phyloP scores from a whole-genome alignment of 2,113 vertebrate species.

The Mustelus asterias region DNA sequence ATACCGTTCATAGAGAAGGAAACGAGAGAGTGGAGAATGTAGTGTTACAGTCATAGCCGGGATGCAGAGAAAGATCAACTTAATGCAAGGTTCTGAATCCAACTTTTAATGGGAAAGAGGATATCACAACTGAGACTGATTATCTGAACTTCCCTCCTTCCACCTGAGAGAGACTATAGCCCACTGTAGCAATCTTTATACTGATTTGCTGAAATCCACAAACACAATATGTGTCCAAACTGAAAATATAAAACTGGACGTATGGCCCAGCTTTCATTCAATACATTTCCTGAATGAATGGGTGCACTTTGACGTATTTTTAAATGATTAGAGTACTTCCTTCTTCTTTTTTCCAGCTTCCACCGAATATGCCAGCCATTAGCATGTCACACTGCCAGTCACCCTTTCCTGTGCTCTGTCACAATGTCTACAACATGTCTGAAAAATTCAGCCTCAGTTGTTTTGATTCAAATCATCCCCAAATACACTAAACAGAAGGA shows the following conservation, averaged over 20 bases:
- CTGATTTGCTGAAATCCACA: neutral
- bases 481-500: neutral
- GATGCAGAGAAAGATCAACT: too few species aligned
- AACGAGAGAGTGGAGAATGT: too few species aligned
- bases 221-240: neutral
- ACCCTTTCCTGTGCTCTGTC: neutral
- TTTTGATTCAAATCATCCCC: neutral
- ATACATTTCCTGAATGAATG: neutral
- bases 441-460: neutral
- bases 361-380: neutral
- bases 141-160: neutral
- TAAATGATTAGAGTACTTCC: neutral
- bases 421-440: neutral
- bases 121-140: neutral
- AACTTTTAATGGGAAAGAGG: neutral
- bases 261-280: neutral
- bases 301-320: neutral
- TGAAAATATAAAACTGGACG: neutral
- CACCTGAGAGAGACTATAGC: neutral
- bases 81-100: neutral
- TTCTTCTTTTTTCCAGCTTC: neutral
- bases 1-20: too few species aligned
- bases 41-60: too few species aligned
- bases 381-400: neutral
- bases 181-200: neutral